Conservation (phyloP, 1,140 invertebrate genomes). For the Magallana gigas region DNA sequence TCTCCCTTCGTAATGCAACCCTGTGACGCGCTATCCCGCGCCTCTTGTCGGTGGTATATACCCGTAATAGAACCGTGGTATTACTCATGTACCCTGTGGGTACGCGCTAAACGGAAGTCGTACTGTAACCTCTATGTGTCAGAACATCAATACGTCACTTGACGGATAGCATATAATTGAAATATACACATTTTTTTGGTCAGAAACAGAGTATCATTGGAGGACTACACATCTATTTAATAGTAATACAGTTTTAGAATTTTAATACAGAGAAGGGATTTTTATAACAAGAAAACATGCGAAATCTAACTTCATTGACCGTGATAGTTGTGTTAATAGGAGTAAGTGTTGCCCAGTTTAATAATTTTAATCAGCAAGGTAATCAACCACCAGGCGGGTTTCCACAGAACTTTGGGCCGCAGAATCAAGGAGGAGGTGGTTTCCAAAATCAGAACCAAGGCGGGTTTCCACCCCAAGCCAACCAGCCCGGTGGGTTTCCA, state of each 20-base stretch:
- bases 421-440: conserved; percentile 18
- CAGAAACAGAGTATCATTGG: background rate
- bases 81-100: conserved; percentile 25
- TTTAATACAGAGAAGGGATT: background rate
- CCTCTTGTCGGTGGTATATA: background rate
- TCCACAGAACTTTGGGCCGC: conserved; percentile 18
- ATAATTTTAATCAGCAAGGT: conserved; percentile 13
- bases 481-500: conserved; percentile 36
- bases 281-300: background rate
- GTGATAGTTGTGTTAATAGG: background rate
- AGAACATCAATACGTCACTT: conserved; percentile 23
- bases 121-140: background rate
- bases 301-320: background rate
- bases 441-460: conserved; percentile 33
- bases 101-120: conserved; percentile 1
- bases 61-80: conserved; percentile 1
- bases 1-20: background rate
- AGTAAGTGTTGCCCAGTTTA: conserved; percentile 27
- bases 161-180: conserved; percentile 36
- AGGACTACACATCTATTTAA: background rate
- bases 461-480: background rate
- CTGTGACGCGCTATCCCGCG: background rate
- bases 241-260: too few relatives aligned
- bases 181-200: conserved; percentile 21
- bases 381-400: conserved; percentile 28